These are phyloP conservation scores for Hybognathus amarus DNA, from an alignment of 2,797 vertebrate species.

Conservation along the genomic window DNA sequence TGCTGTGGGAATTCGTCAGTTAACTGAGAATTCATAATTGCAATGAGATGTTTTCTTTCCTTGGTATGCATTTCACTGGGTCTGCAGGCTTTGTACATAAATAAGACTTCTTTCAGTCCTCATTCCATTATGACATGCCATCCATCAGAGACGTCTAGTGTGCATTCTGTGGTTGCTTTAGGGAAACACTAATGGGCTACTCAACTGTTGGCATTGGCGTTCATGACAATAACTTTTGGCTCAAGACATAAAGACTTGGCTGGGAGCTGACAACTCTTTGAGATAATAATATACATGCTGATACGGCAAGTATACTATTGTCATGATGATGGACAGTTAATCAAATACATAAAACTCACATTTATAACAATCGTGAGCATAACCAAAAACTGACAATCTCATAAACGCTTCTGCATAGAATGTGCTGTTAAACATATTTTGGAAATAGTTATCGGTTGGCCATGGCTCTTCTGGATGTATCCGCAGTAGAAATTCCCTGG, in stretches of 20 bases:
- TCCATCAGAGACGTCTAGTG: conserved; percentile 68
- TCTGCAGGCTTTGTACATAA: conserved; percentile 68
- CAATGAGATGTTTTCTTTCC: conserved; percentile 55
- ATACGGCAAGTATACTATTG: conserved; percentile 27
- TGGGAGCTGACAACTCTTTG: conserved; percentile 33
- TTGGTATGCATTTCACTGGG: conserved; percentile 61
- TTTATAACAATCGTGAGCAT: conserved; percentile 14
- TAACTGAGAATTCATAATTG: conserved; percentile 53
- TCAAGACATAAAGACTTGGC: conserved; percentile 50
- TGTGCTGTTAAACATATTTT: not conserved
- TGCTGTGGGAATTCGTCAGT: conserved; percentile 58
- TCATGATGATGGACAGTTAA: conserved; percentile 13
- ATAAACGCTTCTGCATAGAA: conserved; percentile 16
- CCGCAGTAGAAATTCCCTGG: conserved; percentile 73
- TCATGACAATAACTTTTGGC: conserved; percentile 60
- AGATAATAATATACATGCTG: conserved; percentile 38
- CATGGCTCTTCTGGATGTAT: conserved; percentile 55
- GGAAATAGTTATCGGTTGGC: conserved; percentile 8
- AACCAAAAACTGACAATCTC: conserved; percentile 16
- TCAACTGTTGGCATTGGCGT: conserved; percentile 57
- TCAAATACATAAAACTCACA: conserved; percentile 17
- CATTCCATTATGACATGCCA: conserved; percentile 63
- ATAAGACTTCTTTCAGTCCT: conserved; percentile 68
- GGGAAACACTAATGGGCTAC: conserved; percentile 59
- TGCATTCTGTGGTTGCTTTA: conserved; percentile 55